phyloP scores from a whole-genome alignment of 2,888 invertebrate genomes.

The Corythucha ciliata region DNA sequence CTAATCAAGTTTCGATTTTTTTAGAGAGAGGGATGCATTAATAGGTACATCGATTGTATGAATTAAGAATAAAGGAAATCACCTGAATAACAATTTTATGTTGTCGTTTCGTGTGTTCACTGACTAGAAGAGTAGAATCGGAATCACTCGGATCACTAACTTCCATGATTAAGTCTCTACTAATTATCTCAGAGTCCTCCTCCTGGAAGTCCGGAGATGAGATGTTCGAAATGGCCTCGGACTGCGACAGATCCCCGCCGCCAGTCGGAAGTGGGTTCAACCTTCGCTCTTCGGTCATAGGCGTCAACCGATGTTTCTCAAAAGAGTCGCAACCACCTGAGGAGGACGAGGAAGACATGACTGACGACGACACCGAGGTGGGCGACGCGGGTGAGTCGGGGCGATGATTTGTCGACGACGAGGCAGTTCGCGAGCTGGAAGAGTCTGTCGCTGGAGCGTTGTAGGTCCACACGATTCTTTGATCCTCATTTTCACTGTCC shows the following conservation, averaged over 20 bases:
- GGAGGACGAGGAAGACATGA: conserved; percentile 61
- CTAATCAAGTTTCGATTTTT: too few relatives aligned
- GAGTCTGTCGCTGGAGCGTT: conserved; percentile 57
- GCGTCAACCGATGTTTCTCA: conserved; percentile 10
- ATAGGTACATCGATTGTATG: too few relatives aligned
- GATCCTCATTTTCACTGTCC: conserved; percentile 40
- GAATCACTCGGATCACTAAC: conserved; percentile 83
- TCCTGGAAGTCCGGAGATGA: conserved; percentile 85
- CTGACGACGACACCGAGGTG: conserved; percentile 77
- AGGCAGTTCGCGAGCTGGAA: conserved; percentile 34
- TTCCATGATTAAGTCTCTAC: conserved; percentile 71
- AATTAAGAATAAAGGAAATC: conserved; percentile 18
- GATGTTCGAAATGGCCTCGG: conserved; percentile 80
- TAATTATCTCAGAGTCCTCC: conserved; percentile 68
- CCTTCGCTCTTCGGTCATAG: conserved; percentile 44
- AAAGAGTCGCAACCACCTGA: conserved; percentile 13
- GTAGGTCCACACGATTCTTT: conserved; percentile 82
- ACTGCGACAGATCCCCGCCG: conserved; percentile 56
- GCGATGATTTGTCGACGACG: conserved; percentile 38
- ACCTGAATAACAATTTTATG: conserved; percentile 74
- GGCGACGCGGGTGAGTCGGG: conserved; percentile 70
- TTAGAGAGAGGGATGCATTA: too few relatives aligned
- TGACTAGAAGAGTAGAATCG: conserved; percentile 77
- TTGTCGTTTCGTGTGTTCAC: conserved; percentile 40
- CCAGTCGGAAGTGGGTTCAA: conserved; percentile 43